Evolutionary conservation across 2,888 invertebrate species (phyloP), one percentile per base, ranked within the genome.

Genomic region (Trichopoda pennipes): DNA sequence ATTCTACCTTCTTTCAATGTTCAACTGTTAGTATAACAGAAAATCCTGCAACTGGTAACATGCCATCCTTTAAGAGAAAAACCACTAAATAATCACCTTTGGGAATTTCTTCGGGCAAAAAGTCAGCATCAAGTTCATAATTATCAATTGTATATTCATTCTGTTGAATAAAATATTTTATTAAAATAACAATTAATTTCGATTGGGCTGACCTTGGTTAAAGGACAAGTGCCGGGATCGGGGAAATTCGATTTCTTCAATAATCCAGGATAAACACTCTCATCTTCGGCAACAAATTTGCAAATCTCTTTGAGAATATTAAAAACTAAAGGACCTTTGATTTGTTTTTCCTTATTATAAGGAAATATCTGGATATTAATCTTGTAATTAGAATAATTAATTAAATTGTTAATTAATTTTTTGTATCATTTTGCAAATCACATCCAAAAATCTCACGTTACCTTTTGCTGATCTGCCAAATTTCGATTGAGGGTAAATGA

Each of bases 71-170:
- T 16, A 86, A 3, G 6, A 84, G 79, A 6, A 86, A 68, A 56
- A 85, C 84, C 21, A 89, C 17, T 0, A 87, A 17, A 63, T 89
- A 89, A 44, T 89, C 88, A 0, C 88, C 87, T 10, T 85, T 85
- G 21, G 88, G 89, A 0, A 85, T 80, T 55, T 87, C 76, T 4
- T 86, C 80, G 0, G 87, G 87, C 79, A 89, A 78, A 19, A 86
- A 87, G 17, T 86, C 84, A 7, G 85, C 86, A 17, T 86, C 86
- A 32, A 88, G n/a, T 17, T 87, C 84, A 49, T 86, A 89, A 12
- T 87, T 84, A 0, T 87, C 82, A 51, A 88, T 77, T 0, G 35
- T 84, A 55, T 89, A 89, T 1, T 85, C 79, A 12, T 86, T 86
- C 86, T 86, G 66, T 47, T 44, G 61, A 49, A 21, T 17, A 23